Evolutionary conservation across 2,113 vertebrate genomes (phyloP).

Genomic region (Ranitomeya variabilis): DNA sequence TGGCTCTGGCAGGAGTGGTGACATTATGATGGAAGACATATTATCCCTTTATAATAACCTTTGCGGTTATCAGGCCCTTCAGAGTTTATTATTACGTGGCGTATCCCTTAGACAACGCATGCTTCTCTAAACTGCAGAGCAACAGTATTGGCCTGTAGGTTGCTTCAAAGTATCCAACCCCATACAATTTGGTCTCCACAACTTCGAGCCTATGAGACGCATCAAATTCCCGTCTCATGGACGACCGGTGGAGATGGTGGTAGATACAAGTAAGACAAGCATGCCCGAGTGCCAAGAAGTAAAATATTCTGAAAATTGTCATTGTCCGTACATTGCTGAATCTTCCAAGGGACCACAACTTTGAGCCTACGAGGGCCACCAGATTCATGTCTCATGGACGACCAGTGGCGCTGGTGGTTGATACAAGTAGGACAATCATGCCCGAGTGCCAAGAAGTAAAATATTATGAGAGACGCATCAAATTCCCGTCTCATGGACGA

Average conservation of each 20-base stretch:
- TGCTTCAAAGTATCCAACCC: no score
- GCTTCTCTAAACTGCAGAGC: background rate
- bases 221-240: background rate
- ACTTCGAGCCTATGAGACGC: background rate
- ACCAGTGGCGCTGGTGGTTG: no score
- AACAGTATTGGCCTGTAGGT: background rate
- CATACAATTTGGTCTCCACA: background rate
- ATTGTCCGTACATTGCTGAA: no score
- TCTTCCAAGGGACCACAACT: background rate
- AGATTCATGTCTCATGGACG: no score
- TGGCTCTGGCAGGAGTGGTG: constrained; percentile 1
- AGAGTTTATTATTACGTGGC: background rate
- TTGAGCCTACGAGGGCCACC: background rate
- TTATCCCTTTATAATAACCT: background rate
- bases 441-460: no score
- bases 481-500: background rate
- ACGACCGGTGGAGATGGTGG: no score
- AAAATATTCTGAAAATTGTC: no score
- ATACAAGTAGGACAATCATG: no score
- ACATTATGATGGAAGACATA: constrained; percentile 14
- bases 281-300: no score
- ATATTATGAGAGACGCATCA: background rate
- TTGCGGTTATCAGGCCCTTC: background rate
- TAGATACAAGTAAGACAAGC: no score
- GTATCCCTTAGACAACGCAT: background rate